A percentile compares a stretch with the other conserved stretches of the same genome.
These are phyloP conservation scores for Latrodectus hesperus DNA, from an alignment of 2,888 invertebrate species.

Conservation along the genomic window DNA sequence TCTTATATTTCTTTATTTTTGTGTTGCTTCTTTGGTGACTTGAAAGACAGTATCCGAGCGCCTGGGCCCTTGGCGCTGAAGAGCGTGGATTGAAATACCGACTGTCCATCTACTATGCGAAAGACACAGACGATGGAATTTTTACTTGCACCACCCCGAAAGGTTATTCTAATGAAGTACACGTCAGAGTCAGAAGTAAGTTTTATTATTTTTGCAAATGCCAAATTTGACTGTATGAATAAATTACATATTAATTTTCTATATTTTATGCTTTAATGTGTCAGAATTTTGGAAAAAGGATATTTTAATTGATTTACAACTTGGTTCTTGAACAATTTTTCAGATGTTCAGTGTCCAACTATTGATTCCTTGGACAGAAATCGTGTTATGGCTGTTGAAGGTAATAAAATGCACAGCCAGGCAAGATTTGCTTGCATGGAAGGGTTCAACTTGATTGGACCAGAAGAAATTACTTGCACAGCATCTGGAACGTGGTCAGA, in stretches of 20 bases:
- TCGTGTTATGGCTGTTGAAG: conserved; percentile 83
- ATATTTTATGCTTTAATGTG: neutral
- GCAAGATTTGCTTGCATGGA: conserved; percentile 86
- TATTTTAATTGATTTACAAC: too few species aligned
- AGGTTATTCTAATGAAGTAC: conserved; percentile 85
- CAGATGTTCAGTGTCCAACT: conserved; percentile 76
- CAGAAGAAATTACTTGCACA: conserved; percentile 86
- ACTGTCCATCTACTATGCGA: conserved; percentile 86
- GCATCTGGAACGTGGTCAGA: conserved; percentile 81
- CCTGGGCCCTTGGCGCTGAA: conserved; percentile 83
- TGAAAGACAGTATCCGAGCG: conserved; percentile 85
- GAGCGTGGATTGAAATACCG: conserved; percentile 88
- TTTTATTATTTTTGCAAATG: too few species aligned
- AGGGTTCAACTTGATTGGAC: conserved; percentile 86
- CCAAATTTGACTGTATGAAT: too few species aligned
- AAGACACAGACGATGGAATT: conserved; percentile 87
- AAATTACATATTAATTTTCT: too few species aligned
- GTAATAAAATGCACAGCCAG: conserved; percentile 85
- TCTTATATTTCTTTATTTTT: neutral
- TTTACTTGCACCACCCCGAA: conserved; percentile 89
- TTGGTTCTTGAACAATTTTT: too few species aligned
- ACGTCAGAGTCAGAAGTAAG: conserved; percentile 86
- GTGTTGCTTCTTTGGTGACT: neutral
- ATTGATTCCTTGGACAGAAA: conserved; percentile 72
- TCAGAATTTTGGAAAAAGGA: too few species aligned